phyloP scores from a whole-genome alignment of 2,797 vertebrate genomes.

The Sarcoramphus papa region DNA sequence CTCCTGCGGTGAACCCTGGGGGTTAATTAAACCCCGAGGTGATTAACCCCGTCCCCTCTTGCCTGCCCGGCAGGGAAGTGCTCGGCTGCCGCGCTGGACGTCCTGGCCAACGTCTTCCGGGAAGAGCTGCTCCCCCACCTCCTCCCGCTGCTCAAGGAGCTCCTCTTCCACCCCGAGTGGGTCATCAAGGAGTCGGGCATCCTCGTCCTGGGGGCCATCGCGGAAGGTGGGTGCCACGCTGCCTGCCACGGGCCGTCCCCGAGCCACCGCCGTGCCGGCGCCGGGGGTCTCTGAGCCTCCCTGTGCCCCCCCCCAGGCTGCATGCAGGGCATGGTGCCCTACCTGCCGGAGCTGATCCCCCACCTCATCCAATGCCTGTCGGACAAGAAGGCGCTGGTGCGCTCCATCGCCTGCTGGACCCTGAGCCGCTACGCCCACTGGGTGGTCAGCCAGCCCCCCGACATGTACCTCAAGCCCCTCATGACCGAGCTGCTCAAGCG shows the following conservation, averaged over 20 bases:
- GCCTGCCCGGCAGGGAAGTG: constrained; percentile 80
- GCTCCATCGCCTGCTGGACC: constrained; percentile 96
- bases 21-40: background rate
- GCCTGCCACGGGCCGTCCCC: background rate
- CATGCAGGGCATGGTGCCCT: constrained; percentile 95
- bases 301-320: constrained; percentile 76
- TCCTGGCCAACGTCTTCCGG: constrained; percentile 92
- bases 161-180: constrained; percentile 94
- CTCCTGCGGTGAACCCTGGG: background rate
- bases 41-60: background rate
- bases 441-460: constrained; percentile 91
- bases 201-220: constrained; percentile 89
- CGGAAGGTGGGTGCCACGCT: constrained; percentile 77
- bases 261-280: accelerated
- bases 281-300: background rate
- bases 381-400: constrained; percentile 92
- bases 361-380: constrained; percentile 91
- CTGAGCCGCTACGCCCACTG: constrained; percentile 95
- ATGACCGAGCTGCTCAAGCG: constrained; percentile 94
- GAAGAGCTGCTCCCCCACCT: constrained; percentile 91
- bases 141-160: constrained; percentile 87
- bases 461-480: constrained; percentile 89
- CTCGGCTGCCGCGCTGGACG: constrained; percentile 89
- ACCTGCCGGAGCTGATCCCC: constrained; percentile 90
- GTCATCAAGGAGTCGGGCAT: constrained; percentile 95